Base-by-base conservation (phyloP, 1,140 invertebrate species). In the Zaprionus ornatus region DNA sequence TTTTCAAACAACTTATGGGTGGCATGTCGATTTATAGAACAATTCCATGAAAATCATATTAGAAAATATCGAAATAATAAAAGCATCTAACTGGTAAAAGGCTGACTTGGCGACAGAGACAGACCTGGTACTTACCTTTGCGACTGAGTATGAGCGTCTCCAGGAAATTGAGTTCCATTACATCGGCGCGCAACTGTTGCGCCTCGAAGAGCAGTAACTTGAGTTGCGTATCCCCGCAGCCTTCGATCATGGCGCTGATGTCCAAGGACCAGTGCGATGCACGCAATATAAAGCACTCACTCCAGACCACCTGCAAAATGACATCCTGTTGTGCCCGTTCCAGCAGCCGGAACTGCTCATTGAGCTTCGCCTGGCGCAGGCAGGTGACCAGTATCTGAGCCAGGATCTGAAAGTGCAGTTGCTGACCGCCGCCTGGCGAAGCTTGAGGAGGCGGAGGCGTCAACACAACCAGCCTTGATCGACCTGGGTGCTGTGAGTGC, bases 111-210 rank as follows among this genome's bases (percentile, higher is more conserved):
- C 23, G 4, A 23, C 23, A 23, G 23, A 3, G 23, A 6, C 5
- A 6, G 25, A 27, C 25, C 6, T 27, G 27, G 27, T 10, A 42
- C 83, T 90, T 86, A 95, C 95, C 95, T 79, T 93, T 94, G 62
- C 95, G 93, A 70, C 95, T 95, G 4, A 96, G 91, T 19, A 95
- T 90, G 13, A 96, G 91, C 2, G 94, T 95, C 92, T 96, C 95
- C 19, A 96, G 74, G 37, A 95, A 91, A 23, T 94, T 94, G 2
- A 95, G 82, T 72, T 96, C 95, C 65, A 94, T 82, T 12, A 93
- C 82, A 69, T 95, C 94, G 12, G 94, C 92, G 5, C 93, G 92
- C 21, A 96, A 65, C 50, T 94, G 81, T 67, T 93, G 93, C 0
- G 91, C 91, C 52, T 91, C 91, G 9, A 63, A 80, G 9, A 92